These are phyloP conservation scores for Diplazon laetatorius DNA, from an alignment of 2,888 invertebrate species.

Conservation along the genomic window DNA sequence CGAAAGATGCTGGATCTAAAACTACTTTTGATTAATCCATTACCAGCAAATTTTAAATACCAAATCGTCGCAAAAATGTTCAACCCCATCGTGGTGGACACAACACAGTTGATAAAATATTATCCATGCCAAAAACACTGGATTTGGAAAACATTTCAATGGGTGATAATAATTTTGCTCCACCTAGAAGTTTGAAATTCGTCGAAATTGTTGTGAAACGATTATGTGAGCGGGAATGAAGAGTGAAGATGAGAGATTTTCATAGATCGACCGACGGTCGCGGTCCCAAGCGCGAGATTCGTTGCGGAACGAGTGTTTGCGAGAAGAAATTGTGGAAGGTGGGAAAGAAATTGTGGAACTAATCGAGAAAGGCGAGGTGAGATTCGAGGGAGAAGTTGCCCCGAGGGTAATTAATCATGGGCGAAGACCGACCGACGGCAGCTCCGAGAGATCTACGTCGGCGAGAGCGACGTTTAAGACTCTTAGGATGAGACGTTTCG, in stretches of 20 bases:
- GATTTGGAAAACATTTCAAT: slow-evolving; percentile 2
- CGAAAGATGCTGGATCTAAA: not conserved
- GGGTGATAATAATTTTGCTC: not conserved
- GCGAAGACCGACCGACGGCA: not conserved
- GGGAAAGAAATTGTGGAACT: slow-evolving; percentile 19
- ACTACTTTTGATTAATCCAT: not conserved
- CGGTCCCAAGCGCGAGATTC: not conserved
- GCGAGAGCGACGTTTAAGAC: not conserved
- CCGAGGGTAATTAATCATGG: slow-evolving; percentile 27
- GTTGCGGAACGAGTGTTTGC: not conserved
- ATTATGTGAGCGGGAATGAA: not conserved
- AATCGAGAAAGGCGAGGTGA: slow-evolving; percentile 20
- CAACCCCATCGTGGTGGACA: not conserved
- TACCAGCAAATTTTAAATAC: not conserved
- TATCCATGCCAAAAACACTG: too few relatives aligned
- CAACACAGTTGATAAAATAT: not conserved
- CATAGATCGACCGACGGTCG: not conserved
- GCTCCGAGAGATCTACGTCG: not conserved
- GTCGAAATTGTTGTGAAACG: not conserved
- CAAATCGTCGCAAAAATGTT: not conserved
- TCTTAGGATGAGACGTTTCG: not conserved
- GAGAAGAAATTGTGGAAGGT: not conserved
- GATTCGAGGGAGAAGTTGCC: slow-evolving; percentile 9
- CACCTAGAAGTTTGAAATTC: not conserved
- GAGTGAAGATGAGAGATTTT: slow-evolving; percentile 21